Percentiles rank a stretch among this genome's conserved stretches.
Evolutionary conservation across 2,113 vertebrate species (phyloP).

Genomic region (Notiomystis cincta): DNA sequence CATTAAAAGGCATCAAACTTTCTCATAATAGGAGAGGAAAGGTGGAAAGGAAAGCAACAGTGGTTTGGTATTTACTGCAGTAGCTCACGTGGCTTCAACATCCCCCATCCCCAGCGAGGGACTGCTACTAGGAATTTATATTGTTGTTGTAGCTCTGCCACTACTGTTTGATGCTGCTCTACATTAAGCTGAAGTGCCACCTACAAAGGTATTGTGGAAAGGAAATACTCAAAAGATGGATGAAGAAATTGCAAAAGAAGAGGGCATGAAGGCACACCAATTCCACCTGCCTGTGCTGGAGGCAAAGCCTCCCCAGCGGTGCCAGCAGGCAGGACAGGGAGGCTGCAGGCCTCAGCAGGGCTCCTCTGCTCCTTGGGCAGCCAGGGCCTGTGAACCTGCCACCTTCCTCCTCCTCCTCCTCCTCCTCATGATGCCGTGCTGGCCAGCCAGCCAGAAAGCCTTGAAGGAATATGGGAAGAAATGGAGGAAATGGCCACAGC

Average conservation of each 20-base stretch:
- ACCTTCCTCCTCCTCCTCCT: not conserved
- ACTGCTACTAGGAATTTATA: not conserved
- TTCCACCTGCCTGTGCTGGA: not conserved
- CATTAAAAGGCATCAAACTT: conserved; percentile 15
- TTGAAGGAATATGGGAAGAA: not conserved
- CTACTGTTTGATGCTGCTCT: not conserved
- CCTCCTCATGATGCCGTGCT: accelerated
- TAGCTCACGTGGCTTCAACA: not conserved
- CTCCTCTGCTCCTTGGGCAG: not conserved
- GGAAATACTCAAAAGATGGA: not conserved
- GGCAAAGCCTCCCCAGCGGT: not conserved
- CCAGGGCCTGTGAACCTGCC: not conserved
- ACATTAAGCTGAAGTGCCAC: not conserved
- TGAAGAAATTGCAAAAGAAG: not conserved
- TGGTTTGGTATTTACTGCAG: not conserved
- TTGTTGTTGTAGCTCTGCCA: not conserved
- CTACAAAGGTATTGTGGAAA: not conserved
- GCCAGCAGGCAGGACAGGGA: not conserved
- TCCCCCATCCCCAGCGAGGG: not conserved
- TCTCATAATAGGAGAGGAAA: not conserved
- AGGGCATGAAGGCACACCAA: not conserved
- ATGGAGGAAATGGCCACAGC: not conserved
- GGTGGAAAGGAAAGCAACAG: not conserved
- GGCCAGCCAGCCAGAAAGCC: not conserved
- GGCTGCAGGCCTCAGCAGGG: not conserved